Evolutionary conservation across 2,888 invertebrate species (phyloP), one percentile per base, ranked within the genome.

Genomic region (Nebria salina): DNA sequence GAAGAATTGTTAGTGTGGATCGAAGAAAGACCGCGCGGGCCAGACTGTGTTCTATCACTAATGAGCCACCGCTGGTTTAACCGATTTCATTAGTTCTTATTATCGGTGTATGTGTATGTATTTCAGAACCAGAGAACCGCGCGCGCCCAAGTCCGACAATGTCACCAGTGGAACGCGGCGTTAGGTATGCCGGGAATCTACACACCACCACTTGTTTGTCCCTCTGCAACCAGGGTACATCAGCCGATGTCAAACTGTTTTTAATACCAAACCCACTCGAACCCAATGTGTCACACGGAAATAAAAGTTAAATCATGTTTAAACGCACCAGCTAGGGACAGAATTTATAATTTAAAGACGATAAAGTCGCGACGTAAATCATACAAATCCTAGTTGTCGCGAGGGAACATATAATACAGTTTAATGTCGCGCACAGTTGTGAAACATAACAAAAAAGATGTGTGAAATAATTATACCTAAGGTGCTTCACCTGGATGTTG

Each of bases 11-110:
- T 79, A 74, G 74, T 13, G 72, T 65, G 72, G 77, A 42, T 25
- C 72, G 9, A 68, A 20, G 9, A 68, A 68, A 34, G 34, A 34
- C 34, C 20, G 15, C 66, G 11, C 41, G n/a, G 73, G n/a, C 42
- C 7, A n/a, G 20, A 73, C 5, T n/a, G 43, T 7, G 43, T 8
- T 8, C 20, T 4, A 5, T 7, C 43, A 75, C 80, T 80, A 80
- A 80, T 80, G 80, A 80, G 80, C 75, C 68, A n/a, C 75, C 75
- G 74, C 80, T 75, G 80, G 66, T 75, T 80, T 75, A 20, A 80
- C 80, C 54, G 72, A 75, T 80, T 80, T 80, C 80, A 80, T 80
- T 80, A 80, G 80, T 75, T 80, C 80, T 75, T 75, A 80, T 80
- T 80, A 80, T 80, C 80, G 64, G 75, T 26, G 73, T 42, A 2